Evolutionary conservation across 2,797 vertebrate genomes (phyloP), one percentile per base, ranked within the genome.

Genomic region (Podarcis lilfordi): DNA sequence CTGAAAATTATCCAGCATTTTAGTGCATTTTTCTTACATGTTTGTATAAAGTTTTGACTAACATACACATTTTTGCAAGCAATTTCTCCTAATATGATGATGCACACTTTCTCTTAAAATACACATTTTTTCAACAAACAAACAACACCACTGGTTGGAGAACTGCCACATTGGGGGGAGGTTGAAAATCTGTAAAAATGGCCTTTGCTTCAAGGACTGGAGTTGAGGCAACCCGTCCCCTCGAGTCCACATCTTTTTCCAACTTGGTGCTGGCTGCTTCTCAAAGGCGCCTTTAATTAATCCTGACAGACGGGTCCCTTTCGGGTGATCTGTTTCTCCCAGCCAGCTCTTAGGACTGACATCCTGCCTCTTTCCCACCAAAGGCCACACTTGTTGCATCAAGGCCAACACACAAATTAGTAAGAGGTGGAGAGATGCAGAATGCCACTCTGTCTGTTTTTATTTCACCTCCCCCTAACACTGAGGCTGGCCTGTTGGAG

Each of bases 251-350:
- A 29, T 8, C 69, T 8, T 32, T 40, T 8, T 37, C 55, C 88
- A 79, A 75, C 84, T 6, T 29, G 91, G 86, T 87, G 93, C 89
- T 96, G 93, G 94, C 94, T 6, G 84, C 88, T 0, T 21, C 91
- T 95, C 94, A 94, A 93, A 95, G 91, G 93, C 89, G 71, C 91
- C 43, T 37, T n/a, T 95, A 94, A 96, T 95, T 91, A 8, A 86
- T 74, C 80, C 0, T 10, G 71, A 79, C 6, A 35, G 91, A 94
- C 76, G 17, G 80, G 32, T 84, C 66, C 84, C 45, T 45, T 50
- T 27, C 71, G 1, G 75, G 61, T 90, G 85, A 2, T 82, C 87
- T 0, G 68, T 89, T 91, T 92, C 92, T 40, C 32, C 5, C 25
- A 35, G 25, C 4, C 9, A 8, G 59, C 32, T n/a, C 82, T 32